phyloP scores from a whole-genome alignment of 2,113 vertebrate species.

The Nothoprocta pentlandii region DNA sequence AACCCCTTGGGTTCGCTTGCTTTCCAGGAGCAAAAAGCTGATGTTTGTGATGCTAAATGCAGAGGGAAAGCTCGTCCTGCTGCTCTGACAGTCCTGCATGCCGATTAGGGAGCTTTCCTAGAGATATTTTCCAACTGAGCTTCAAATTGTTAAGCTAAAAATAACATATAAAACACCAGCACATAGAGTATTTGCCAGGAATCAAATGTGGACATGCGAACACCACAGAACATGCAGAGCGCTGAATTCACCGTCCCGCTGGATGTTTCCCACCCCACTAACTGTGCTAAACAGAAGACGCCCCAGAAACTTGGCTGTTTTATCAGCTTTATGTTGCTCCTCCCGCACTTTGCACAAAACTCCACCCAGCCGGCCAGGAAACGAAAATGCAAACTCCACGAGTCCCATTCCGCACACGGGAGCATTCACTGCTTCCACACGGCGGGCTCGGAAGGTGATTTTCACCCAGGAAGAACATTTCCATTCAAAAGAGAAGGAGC shows the following conservation, averaged over 20 bases:
- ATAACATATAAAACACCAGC: not conserved
- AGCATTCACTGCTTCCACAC: conserved; percentile 41
- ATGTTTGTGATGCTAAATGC: not conserved
- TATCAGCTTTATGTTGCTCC: not conserved
- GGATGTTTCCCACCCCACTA: not conserved
- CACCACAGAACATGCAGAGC: not conserved
- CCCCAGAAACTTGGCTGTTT: not conserved
- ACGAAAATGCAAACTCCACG: conserved; percentile 23
- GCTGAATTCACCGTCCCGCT: not conserved
- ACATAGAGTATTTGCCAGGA: not conserved
- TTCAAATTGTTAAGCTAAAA: not conserved
- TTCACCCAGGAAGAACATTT: conserved; percentile 10
- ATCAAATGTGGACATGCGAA: not conserved
- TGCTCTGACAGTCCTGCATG: not conserved
- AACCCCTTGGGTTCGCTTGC: not conserved
- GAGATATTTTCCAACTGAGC: not conserved
- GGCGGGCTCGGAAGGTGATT: conserved; percentile 51
- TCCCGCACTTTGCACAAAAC: conserved; percentile 13
- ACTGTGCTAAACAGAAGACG: not conserved
- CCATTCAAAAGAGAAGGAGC: not conserved
- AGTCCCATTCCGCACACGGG: conserved; percentile 15
- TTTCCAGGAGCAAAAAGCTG: not conserved
- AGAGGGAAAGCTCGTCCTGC: not conserved
- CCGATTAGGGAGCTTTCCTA: not conserved
- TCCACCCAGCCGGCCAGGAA: conserved; percentile 37